Conservation (phyloP, 2,113 vertebrate genomes). For the Geothlypis trichas region DNA sequence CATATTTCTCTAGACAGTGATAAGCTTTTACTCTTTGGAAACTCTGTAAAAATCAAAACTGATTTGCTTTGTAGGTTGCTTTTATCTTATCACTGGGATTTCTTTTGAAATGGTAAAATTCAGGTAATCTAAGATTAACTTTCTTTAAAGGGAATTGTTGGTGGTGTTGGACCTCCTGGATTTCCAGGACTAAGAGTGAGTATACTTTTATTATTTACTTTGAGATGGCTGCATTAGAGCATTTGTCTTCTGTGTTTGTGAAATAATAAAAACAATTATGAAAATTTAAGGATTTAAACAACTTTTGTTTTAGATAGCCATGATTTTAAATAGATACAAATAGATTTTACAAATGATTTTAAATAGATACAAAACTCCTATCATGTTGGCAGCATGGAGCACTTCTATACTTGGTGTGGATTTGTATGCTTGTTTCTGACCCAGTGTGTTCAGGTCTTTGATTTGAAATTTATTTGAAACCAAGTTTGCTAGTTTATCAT, state of each 20-base stretch:
- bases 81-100: background rate
- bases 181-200: conserved; percentile 95
- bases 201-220: conserved; percentile 23
- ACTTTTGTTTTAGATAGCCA: background rate
- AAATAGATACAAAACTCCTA: background rate
- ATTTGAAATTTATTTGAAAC: background rate
- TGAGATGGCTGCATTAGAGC: background rate
- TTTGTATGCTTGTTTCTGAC: background rate
- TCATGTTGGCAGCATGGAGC: background rate
- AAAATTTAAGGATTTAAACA: background rate
- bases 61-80: background rate
- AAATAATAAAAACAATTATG: background rate
- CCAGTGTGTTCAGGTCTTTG: background rate
- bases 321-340: background rate
- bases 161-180: conserved; percentile 86
- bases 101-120: background rate
- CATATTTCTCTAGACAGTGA: background rate
- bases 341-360: background rate
- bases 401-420: background rate
- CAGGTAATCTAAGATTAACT: background rate
- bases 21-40: background rate
- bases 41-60: background rate
- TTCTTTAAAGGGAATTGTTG: conserved; percentile 85
- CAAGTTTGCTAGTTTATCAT: background rate
- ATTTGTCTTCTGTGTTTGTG: background rate